These are phyloP conservation scores for Drosophila guanche DNA, from an alignment of 1,140 invertebrate genomes.

Conservation along the genomic window DNA sequence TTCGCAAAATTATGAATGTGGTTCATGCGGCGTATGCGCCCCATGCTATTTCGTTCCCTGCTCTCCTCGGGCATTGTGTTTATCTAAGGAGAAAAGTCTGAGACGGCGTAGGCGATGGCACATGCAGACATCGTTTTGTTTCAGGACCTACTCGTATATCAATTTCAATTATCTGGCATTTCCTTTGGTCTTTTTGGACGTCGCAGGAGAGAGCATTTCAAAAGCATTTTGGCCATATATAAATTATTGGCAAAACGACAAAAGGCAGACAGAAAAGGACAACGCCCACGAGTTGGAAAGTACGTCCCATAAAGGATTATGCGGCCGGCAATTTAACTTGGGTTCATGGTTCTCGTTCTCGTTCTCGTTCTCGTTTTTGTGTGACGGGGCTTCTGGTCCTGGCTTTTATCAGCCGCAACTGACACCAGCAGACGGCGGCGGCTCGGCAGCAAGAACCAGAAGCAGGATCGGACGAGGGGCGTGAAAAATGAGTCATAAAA, in stretches of 20 bases:
- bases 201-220: slow-evolving; percentile 18
- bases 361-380: slow-evolving; percentile 52
- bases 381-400: slow-evolving; percentile 20
- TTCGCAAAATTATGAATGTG: slow-evolving; percentile 73
- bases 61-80: slow-evolving; percentile 40
- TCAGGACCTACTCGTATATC: slow-evolving; percentile 69
- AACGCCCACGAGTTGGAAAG: slow-evolving; percentile 9
- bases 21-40: slow-evolving; percentile 60
- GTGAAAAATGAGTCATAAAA: slow-evolving; percentile 81
- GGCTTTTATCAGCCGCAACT: slow-evolving; percentile 76
- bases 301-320: slow-evolving; percentile 66
- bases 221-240: slow-evolving; percentile 61
- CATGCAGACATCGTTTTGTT: slow-evolving; percentile 53
- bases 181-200: slow-evolving; percentile 8
- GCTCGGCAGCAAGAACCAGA: neutral
- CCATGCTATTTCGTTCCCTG: slow-evolving; percentile 13
- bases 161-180: slow-evolving; percentile 75
- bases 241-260: slow-evolving; percentile 68
- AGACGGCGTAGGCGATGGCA: too few relatives aligned
- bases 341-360: slow-evolving; percentile 14
- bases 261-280: slow-evolving; percentile 54
- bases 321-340: slow-evolving; percentile 62
- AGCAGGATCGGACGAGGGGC: slow-evolving; percentile 10
- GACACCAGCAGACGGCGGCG: slow-evolving; percentile 60
- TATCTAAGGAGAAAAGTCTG: slow-evolving; percentile 46